Conservation (phyloP, 2,888 invertebrate genomes). For the Drosophila putrida region DNA sequence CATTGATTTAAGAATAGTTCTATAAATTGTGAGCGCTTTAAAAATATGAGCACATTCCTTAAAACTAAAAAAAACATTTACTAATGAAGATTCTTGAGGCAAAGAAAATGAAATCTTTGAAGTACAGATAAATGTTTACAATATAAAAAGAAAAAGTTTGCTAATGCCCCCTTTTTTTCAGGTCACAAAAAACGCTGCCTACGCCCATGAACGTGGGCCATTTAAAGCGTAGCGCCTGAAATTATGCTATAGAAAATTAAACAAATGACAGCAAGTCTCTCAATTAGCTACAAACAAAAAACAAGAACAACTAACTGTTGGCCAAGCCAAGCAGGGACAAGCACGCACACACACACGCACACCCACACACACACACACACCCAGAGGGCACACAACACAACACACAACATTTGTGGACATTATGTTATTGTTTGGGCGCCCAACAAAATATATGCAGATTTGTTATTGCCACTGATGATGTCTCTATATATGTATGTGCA, state of each 20-base stretch:
- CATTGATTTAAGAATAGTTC: too few species aligned
- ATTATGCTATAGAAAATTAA: constrained; percentile 34
- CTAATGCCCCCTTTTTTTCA: too few species aligned
- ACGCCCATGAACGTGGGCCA: neutral
- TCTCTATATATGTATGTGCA: constrained; percentile 35
- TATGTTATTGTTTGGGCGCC: constrained; percentile 18
- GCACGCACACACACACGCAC: neutral
- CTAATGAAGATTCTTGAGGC: too few species aligned
- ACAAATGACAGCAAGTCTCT: constrained; percentile 65
- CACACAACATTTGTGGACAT: constrained; percentile 28
- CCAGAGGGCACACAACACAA: constrained; percentile 42
- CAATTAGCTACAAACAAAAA: constrained; percentile 61
- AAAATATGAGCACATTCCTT: too few species aligned
- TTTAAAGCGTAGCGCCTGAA: constrained; percentile 23
- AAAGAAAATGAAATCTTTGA: too few species aligned
- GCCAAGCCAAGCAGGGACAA: neutral
- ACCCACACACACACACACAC: constrained; percentile 16
- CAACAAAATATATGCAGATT: constrained; percentile 54
- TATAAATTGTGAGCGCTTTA: too few species aligned
- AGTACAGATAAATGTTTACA: too few species aligned
- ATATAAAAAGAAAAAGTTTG: too few species aligned
- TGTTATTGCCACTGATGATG: constrained; percentile 41
- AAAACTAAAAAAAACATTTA: too few species aligned
- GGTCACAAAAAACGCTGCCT: too few species aligned
- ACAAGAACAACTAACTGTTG: constrained; percentile 41